Base-by-base conservation (phyloP, 92 coral and sea anemone species). In the Phenganax marumi region DNA sequence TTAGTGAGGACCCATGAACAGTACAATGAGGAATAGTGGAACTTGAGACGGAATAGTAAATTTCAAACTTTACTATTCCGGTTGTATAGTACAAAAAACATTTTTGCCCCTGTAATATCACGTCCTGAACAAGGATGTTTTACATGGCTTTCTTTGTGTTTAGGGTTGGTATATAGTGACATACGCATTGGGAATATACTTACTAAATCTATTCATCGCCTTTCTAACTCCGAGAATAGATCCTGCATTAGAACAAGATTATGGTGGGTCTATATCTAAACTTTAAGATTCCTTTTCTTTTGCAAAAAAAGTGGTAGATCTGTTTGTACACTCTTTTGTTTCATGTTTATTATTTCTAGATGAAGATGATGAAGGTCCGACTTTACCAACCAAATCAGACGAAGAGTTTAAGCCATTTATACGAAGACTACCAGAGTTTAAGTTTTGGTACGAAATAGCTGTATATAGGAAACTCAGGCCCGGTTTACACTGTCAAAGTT, bases 121-220 rank as follows among this genome's bases (percentile, higher is more conserved):
- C 43, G 2, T 33, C 43, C 5, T 1, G 43, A 33, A 33, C 43
- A 33, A 33, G 43, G 43, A 58, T 14, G 25, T 14, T 39, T 14
- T 61, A 9, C 17, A 24, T 52, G 50, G 46, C 68, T 58, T 70
- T 65, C 73, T 88, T 50, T 69, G 53, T 56, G 68, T 82, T 8
- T 89, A 95, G 98, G 98, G 98, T 33, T 95, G 98, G 98, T 95
- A 95, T 68, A 95, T 95, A 80, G 91, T 95, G 19, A 92, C 98
- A 70, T 95, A 95, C 86, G 98, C 98, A 3, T 89, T 95, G 82
- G 98, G 98, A 46, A 95, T 95, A 53, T 95, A 95, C 85, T 92
- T 89, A 24, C 91, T 95, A 53, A 95, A 95, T 88, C 81, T 95
- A 89, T 91, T 95, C 89, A 95, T 95, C 51, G 98, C 98, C 12